phyloP scores from a whole-genome alignment of 2,113 vertebrate genomes.

The Entomyzon cyanotis region DNA sequence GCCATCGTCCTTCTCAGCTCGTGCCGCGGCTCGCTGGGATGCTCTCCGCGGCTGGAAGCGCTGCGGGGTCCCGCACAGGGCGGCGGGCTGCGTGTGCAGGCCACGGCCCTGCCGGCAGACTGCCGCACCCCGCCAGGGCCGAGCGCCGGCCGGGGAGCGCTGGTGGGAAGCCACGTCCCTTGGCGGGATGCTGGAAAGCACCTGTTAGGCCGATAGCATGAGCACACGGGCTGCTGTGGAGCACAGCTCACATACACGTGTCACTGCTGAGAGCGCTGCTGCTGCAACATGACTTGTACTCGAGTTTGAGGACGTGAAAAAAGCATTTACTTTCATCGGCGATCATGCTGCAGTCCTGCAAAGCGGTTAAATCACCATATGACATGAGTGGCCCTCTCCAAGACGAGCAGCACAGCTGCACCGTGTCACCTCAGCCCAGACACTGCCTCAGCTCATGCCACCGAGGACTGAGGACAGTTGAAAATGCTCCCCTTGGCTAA shows the following conservation, averaged over 20 bases:
- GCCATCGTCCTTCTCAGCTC: background rate
- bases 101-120: background rate
- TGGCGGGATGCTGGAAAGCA: background rate
- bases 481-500: background rate
- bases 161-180: fast-evolving
- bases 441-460: background rate
- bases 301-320: background rate
- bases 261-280: background rate
- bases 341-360: background rate
- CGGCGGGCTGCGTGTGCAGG: background rate
- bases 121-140: fast-evolving
- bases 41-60: background rate
- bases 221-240: background rate
- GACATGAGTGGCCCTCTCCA: background rate
- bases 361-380: fast-evolving
- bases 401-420: background rate
- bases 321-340: background rate
- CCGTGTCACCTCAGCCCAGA: fast-evolving
- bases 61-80: fast-evolving
- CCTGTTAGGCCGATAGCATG: fast-evolving
- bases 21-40: background rate
- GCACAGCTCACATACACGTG: fast-evolving
- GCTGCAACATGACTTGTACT: background rate
- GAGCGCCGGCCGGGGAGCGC: background rate
- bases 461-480: fast-evolving